A percentile compares a stretch with the other conserved stretches of the same genome.
Evolutionary conservation across 2,888 invertebrate genomes (phyloP).

Genomic region (Pollenia amentaria): DNA sequence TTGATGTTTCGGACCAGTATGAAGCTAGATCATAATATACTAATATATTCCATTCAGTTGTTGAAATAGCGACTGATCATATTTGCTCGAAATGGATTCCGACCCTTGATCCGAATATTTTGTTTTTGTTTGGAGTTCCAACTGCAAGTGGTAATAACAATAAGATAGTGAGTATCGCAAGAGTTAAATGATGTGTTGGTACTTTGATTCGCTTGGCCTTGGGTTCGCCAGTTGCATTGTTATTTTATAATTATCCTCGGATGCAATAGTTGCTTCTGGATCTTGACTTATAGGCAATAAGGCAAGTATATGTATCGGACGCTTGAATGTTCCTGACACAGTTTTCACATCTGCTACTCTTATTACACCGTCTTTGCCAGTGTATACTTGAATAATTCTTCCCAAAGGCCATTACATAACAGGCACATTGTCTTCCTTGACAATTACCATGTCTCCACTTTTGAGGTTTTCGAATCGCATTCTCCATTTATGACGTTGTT

Average conservation of each 20-base stretch:
- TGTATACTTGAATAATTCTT: too few species aligned
- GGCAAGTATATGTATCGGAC: too few species aligned
- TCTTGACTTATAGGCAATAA: too few species aligned
- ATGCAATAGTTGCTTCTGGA: too few species aligned
- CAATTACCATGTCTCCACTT: too few species aligned
- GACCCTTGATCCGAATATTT: conserved; percentile 12
- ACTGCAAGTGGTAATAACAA: background rate
- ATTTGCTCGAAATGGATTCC: conserved; percentile 20
- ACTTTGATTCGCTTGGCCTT: background rate
- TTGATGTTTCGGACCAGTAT: conserved; percentile 6
- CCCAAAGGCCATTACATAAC: too few species aligned
- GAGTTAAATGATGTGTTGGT: background rate
- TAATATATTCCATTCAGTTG: background rate
- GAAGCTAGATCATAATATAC: background rate
- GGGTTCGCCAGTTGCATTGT: background rate
- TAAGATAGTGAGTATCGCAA: conserved; percentile 4
- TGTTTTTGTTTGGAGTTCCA: conserved; percentile 11
- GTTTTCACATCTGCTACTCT: too few species aligned
- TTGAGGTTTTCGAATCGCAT: too few species aligned
- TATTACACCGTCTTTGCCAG: too few species aligned
- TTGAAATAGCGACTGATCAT: conserved; percentile 16
- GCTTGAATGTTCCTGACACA: too few species aligned
- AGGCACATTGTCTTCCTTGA: too few species aligned
- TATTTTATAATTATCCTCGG: background rate
- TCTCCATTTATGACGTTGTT: too few species aligned